Evolutionary conservation across 2,888 invertebrate species (phyloP), one percentile per base, ranked within the genome.

Genomic region (Xestia ashworthii): DNA sequence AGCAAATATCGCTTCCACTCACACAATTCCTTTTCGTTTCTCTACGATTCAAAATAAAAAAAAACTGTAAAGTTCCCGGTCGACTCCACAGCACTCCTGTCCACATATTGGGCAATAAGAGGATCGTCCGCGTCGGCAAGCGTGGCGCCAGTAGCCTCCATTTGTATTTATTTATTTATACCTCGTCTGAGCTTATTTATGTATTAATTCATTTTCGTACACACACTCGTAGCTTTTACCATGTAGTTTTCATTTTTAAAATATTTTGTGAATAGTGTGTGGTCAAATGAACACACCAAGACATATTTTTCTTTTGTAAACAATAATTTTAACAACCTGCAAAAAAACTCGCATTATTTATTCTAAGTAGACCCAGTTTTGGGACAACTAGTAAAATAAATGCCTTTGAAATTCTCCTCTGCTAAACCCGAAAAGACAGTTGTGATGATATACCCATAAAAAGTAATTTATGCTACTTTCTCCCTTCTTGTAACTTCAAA

Each of bases 81-180:
- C 89, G 8, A 76, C 95, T 95, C 94, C 88, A 92, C 68, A 0
- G 53, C 5, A 69, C 71, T 70, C 5, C 65, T 93, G 92, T 94
- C 81, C 94, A 90, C 91, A 90, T 90, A 92, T 92, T 89, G 89
- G 87, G 93, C 95, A 96, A 96, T 94, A 96, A 96, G 95, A 96
- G 90, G 93, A 96, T 91, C 90, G 92, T 90, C 91, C 92, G 90
- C 94, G 93, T 91, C 95, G 93, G 93, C 93, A 91, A 92, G 91
- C 92, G 93, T 95, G 96, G 96, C 96, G 96, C 96, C 96, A 96
- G 96, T 95, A 96, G 96, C 96, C 90, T 92, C 93, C 94, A 94
- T 95, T 94, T 94, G 95, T 95, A 95, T 96, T 95, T 96, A 95
- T 95, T 95, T 95, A 95, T 96, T 95, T 95, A 95, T 95, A 94